phyloP scores from a whole-genome alignment of 2,888 invertebrate species.

The Leptinotarsa peninsularis region DNA sequence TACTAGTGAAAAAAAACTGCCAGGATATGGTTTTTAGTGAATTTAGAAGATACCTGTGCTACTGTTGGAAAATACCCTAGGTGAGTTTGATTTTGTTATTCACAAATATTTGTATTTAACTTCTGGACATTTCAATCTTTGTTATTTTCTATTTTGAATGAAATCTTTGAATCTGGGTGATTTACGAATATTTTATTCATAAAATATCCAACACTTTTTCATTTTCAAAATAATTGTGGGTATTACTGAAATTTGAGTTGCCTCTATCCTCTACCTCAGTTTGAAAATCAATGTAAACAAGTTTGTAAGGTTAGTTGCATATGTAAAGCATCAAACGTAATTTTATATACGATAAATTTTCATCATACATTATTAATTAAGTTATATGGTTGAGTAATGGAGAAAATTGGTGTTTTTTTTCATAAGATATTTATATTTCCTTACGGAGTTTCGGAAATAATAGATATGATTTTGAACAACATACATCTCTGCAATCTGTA shows the following conservation, averaged over 20 bases:
- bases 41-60: not conserved
- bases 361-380: not conserved
- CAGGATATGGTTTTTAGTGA: not conserved
- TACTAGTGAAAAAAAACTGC: not conserved
- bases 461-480: too few species aligned
- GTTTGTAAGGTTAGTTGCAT: not conserved
- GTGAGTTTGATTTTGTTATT: slow-evolving; percentile 3
- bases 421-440: too few species aligned
- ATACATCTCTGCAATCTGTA: too few species aligned
- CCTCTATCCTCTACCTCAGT: not conserved
- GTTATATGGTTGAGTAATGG: too few species aligned
- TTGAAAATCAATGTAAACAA: slow-evolving; percentile 11
- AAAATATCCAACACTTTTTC: not conserved
- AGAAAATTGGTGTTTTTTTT: not conserved
- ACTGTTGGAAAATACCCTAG: not conserved
- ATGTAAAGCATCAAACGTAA: not conserved
- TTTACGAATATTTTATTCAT: not conserved
- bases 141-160: not conserved
- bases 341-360: not conserved
- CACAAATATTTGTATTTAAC: too few species aligned
- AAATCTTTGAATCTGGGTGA: not conserved
- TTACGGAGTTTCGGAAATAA: too few species aligned
- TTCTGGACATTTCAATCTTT: too few species aligned
- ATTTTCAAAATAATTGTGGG: not conserved
- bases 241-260: not conserved